Evolutionary conservation across 2,888 invertebrate species (phyloP), one percentile per base, ranked within the genome.

Genomic region (Linnaemya tessellans): DNA sequence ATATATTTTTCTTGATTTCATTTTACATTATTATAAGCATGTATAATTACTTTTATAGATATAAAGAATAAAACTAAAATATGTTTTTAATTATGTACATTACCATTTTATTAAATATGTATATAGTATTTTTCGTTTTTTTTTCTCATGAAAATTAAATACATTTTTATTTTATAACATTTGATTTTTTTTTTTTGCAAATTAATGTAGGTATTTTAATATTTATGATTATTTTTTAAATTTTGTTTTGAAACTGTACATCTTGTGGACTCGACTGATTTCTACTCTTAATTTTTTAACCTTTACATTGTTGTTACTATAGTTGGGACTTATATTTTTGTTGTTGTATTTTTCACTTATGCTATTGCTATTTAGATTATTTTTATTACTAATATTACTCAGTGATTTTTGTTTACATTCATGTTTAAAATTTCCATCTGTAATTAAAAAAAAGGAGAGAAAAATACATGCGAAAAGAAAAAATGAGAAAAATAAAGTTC

Each of bases 271-370:
- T 88, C 89, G 89, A 89, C 91, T 91, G 87, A 91, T 88, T 88
- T 91, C 90, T 89, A 90, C 88, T 89, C 89, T 91, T 88, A 91
- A 87, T 83, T 91, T 90, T 88, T 92, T 91, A 88, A 91, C 89
- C 84, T 88, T 88, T 84, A 89, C 87, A 88, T 89, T 89, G 74
- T 85, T 83, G 78, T 79, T 86, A 75, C 71, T 79, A 46, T 83
- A 80, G 30, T 49, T 75, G 84, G 73, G 86, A 86, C 68, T 86
- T 20, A 78, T 83, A 58, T 46, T 75, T 82, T 75, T 83, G 54
- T 85, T 88, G 87, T 74, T 86, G 75, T 80, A 70, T 71, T 60
- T 62, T 73, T 75, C 71, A 81, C 64, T 84, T 84, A 78, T 77
- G 75, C 51, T 78, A 67, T 73, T 84, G 51, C 60, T 87, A 80